These are phyloP conservation scores for Cephalopachus bancanus DNA, from an alignment of 2,797 vertebrate species.

Conservation along the genomic window DNA sequence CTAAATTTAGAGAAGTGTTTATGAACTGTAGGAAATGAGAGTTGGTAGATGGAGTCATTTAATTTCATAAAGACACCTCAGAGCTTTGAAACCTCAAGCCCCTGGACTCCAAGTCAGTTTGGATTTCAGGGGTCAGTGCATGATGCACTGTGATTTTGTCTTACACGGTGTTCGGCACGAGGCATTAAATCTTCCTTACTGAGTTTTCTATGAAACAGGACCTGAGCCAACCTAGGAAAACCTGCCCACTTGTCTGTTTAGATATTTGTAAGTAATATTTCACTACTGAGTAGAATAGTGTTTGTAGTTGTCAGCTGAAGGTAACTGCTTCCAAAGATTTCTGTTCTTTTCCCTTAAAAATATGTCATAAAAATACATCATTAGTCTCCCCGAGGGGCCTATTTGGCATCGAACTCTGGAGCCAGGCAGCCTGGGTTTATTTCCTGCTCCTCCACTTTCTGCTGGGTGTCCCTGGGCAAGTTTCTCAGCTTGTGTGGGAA, in stretches of 20 bases:
- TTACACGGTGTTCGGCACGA: background rate
- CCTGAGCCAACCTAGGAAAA: background rate
- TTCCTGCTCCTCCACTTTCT: background rate
- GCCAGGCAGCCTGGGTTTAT: background rate
- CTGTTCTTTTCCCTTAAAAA: background rate
- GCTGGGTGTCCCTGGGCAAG: background rate
- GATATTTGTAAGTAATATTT: conserved; percentile 49
- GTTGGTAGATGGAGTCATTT: conserved; percentile 1
- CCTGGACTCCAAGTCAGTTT: background rate
- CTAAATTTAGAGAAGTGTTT: conserved; percentile 51
- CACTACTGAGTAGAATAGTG: background rate
- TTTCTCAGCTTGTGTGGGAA: background rate
- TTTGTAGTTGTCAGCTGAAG: background rate
- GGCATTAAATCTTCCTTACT: background rate
- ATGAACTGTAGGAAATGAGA: conserved; percentile 32
- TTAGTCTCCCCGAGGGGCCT: background rate
- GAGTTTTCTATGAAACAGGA: conserved; percentile 11
- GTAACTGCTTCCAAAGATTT: background rate
- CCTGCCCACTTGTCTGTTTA: conserved; percentile 1
- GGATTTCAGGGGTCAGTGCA: background rate
- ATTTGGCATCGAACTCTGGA: conserved; percentile 7
- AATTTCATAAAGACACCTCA: background rate
- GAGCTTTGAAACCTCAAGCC: background rate
- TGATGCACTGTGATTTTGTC: background rate
- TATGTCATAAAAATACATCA: background rate